Evolutionary conservation across 2,888 invertebrate species (phyloP).

Genomic region (Acrobeloides nanus): DNA sequence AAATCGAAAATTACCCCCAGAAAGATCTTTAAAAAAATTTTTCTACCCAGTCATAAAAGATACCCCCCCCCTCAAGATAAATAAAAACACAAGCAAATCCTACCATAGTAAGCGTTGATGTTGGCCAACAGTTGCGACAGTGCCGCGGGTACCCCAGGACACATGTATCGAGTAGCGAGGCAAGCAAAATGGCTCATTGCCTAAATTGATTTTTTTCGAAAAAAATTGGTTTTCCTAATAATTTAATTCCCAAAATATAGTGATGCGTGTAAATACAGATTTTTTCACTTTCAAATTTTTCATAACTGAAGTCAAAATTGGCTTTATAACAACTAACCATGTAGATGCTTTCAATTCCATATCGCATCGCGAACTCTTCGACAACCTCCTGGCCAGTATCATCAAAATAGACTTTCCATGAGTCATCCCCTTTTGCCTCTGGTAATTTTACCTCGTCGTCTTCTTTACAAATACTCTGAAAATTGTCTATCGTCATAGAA

Average conservation of each 20-base stretch:
- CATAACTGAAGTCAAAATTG: background rate
- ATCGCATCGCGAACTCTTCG: slow-evolving; percentile 98
- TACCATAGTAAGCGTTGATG: slow-evolving; percentile 84
- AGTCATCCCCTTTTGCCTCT: slow-evolving; percentile 67
- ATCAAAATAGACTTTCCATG: slow-evolving; percentile 98
- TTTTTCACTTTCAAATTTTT: background rate
- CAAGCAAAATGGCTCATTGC: slow-evolving; percentile 99
- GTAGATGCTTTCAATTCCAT: slow-evolving; percentile 97
- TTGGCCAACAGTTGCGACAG: slow-evolving; percentile 97
- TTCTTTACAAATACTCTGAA: no score
- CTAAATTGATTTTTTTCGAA: slow-evolving; percentile 36
- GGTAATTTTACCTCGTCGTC: slow-evolving; percentile 44
- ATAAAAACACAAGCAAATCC: no score
- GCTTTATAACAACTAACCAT: slow-evolving; percentile 60
- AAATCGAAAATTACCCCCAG: no score
- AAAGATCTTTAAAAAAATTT: no score
- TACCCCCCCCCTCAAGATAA: no score
- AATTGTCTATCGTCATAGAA: no score
- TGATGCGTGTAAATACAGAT: no score
- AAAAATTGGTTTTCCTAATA: slow-evolving; percentile 3
- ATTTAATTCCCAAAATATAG: no score
- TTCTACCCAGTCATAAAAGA: no score
- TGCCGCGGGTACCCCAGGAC: slow-evolving; percentile 85
- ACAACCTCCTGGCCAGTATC: slow-evolving; percentile 95
- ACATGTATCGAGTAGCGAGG: slow-evolving; percentile 76